Base-by-base conservation (phyloP, 1,140 invertebrate species). In the Cotesia chilonis region DNA sequence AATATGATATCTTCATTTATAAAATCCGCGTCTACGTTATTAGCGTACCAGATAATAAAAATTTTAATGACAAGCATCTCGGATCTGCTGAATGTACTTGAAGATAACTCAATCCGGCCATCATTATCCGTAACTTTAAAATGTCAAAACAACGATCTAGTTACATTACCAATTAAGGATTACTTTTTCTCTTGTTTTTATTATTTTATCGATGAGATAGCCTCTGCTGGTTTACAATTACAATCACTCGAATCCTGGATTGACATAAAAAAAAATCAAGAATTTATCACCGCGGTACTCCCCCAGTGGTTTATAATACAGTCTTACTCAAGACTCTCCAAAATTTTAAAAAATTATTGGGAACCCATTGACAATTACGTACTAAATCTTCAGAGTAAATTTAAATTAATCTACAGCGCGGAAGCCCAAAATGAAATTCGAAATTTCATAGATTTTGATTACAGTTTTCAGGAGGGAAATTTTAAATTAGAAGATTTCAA, bases 401-500 rank as follows among this genome's bases (percentile, higher is more conserved):
- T 87, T 72, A 74, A 77, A n/a, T 69, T 69, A 1, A 74, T 88
- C n/a, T 87, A 82, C 71, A 80, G 83, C 12, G n/a, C 70, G 7
- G 76, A 84, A 63, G 80, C 82, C n/a, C 78, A 78, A 0, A 70
- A 79, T 0, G 78, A 78, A 7, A 70, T 86, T 0, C 70, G 74
- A 1, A 54, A 69, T 0, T 86, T 83, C 47, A 72, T 82, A 83
- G 85, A 86, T 78, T 86, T 77, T 69, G 65, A 69, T 17, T 66
- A 72, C 41, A 77, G 74, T 68, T 91, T 92, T 79, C 88, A 90
- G 70, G 87, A 87, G 54, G 89, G 88, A 59, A 87, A 88, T 47
- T 84, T 87, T 35, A 89, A 91, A 81, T 90, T 92, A 52, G 83
- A 88, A 73, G 87, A 88, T 73, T 92, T 91, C 73, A 89, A 90